phyloP scores from a whole-genome alignment of 2,888 invertebrate genomes.

The Coelogynopora nodosa region DNA sequence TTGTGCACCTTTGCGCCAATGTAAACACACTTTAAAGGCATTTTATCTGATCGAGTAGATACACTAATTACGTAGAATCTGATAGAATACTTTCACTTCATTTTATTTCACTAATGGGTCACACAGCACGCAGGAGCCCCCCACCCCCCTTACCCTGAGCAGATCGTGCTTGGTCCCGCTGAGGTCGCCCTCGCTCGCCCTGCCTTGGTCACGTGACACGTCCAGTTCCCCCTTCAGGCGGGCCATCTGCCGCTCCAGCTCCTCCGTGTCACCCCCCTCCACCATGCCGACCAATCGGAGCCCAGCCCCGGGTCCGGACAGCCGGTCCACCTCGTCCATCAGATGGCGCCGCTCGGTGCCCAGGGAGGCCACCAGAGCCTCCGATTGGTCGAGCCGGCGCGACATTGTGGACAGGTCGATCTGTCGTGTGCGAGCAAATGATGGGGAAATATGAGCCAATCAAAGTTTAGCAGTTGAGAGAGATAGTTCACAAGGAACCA shows the following conservation, averaged over 20 bases:
- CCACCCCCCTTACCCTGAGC: background rate
- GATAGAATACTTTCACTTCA: too few relatives aligned
- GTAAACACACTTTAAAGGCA: too few relatives aligned
- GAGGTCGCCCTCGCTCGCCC: constrained; percentile 57
- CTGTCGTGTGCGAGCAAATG: too few relatives aligned
- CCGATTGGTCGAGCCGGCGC: background rate
- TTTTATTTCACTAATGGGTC: too few relatives aligned
- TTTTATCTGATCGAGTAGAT: too few relatives aligned
- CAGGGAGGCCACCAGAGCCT: background rate
- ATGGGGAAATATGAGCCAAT: too few relatives aligned
- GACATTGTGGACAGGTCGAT: background rate
- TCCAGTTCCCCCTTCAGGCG: constrained; percentile 56
- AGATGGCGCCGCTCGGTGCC: background rate
- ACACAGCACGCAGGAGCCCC: too few relatives aligned
- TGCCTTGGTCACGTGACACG: constrained; percentile 43
- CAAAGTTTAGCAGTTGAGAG: too few relatives aligned
- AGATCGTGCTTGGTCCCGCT: constrained; percentile 59
- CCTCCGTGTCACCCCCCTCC: constrained; percentile 50
- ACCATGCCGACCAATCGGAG: constrained; percentile 47
- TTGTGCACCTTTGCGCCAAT: too few relatives aligned
- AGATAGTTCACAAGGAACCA: too few relatives aligned
- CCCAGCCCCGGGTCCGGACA: constrained; percentile 33
- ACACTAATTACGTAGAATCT: too few relatives aligned
- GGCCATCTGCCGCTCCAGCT: constrained; percentile 53
- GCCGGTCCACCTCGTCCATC: constrained; percentile 30